Evolutionary conservation across 2,113 vertebrate genomes (phyloP).

Genomic region (Podarcis raffonei): DNA sequence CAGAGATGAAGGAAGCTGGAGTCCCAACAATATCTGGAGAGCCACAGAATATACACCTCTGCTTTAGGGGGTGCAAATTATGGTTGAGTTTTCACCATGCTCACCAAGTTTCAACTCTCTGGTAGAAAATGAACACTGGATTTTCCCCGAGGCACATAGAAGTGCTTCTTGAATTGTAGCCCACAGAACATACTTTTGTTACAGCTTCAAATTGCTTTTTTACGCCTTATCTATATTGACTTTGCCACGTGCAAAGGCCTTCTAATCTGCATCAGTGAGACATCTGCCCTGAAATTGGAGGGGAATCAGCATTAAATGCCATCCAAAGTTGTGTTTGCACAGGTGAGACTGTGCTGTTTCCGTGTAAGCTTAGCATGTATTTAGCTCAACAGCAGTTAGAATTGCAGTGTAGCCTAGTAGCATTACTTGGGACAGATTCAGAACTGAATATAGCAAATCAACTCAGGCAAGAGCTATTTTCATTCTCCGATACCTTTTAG

Average conservation of each 20-base stretch:
- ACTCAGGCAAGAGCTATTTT: slow-evolving; percentile 41
- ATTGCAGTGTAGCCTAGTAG: background rate
- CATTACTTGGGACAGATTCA: slow-evolving; percentile 9
- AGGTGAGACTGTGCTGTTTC: background rate
- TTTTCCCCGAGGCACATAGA: background rate
- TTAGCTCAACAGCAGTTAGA: background rate
- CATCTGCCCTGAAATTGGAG: background rate
- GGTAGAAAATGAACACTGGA: slow-evolving; percentile 1
- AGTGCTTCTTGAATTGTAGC: background rate
- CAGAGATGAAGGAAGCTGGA: too few species aligned
- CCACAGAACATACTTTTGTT: rapidly evolving
- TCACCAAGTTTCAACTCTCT: background rate
- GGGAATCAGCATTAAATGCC: background rate
- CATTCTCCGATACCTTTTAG: background rate
- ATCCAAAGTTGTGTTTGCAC: background rate
- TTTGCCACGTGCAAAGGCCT: background rate
- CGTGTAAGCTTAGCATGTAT: background rate
- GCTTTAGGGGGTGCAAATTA: too few species aligned
- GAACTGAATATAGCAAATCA: background rate
- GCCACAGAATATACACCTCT: too few species aligned
- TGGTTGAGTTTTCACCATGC: background rate
- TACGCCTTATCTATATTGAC: background rate
- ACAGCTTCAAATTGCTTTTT: background rate
- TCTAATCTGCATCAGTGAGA: background rate
- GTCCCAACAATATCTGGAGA: too few species aligned